Evolutionary conservation across 2,113 vertebrate species (phyloP).

Genomic region (Paralichthys olivaceus): DNA sequence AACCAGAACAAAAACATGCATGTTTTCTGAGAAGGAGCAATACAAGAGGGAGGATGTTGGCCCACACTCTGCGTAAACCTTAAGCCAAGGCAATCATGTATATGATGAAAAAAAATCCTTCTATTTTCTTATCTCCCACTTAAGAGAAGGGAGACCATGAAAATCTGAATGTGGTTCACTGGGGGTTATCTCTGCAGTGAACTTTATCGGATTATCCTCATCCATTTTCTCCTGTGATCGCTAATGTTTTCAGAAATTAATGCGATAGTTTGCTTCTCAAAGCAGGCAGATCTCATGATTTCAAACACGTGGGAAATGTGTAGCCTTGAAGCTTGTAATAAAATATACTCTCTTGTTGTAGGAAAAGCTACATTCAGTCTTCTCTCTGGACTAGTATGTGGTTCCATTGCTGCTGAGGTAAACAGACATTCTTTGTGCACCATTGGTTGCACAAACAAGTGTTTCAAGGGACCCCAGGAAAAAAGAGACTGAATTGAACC

Average conservation of each 20-base stretch:
- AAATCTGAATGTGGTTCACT: background rate
- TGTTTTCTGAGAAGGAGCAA: background rate
- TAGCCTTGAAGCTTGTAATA: background rate
- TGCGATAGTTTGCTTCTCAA: no score
- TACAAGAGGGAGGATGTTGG: background rate
- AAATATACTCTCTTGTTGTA: background rate
- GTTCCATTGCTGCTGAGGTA: background rate
- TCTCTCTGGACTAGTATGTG: background rate
- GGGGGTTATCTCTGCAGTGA: background rate
- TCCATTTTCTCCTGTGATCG: background rate
- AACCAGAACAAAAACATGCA: background rate
- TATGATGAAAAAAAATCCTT: background rate
- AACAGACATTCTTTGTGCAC: background rate
- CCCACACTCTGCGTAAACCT: background rate
- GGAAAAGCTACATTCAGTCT: background rate
- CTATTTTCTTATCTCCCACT: background rate
- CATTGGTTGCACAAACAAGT: no score
- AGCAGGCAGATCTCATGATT: background rate
- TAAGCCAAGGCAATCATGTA: background rate
- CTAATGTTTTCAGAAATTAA: background rate
- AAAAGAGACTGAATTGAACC: no score
- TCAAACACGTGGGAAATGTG: background rate
- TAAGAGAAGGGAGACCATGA: background rate
- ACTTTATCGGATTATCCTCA: background rate
- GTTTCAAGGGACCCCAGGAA: no score